Evolutionary conservation across 2,888 invertebrate species (phyloP).

Genomic region (Zele albiditarsus): DNA sequence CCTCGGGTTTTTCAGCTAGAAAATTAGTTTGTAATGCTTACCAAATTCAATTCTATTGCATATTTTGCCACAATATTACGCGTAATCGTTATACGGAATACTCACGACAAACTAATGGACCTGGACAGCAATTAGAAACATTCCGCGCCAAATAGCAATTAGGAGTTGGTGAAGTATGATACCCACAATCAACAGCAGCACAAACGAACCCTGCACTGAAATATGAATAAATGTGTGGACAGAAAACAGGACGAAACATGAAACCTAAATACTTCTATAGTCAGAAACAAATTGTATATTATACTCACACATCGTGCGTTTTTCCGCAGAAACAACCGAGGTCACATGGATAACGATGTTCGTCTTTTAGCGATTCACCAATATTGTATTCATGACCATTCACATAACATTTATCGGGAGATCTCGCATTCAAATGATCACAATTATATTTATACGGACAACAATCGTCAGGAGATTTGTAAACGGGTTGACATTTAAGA

Average conservation of each 20-base stretch:
- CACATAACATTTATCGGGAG: constrained; percentile 58
- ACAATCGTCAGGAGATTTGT: constrained; percentile 53
- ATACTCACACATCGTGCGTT: constrained; percentile 50
- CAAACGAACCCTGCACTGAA: constrained; percentile 57
- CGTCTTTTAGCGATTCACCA: constrained; percentile 54
- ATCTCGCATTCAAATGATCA: constrained; percentile 52
- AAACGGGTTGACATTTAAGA: constrained; percentile 58
- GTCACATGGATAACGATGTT: constrained; percentile 61
- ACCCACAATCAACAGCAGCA: constrained; percentile 56
- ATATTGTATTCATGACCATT: constrained; percentile 57
- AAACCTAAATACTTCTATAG: background rate
- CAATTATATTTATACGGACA: constrained; percentile 62
- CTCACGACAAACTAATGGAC: constrained; percentile 60
- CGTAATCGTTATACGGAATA: constrained; percentile 29
- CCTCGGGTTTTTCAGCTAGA: constrained; percentile 53
- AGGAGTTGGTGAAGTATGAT: background rate
- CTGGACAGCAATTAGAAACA: constrained; percentile 51
- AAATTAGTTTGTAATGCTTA: background rate
- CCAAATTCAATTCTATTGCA: background rate
- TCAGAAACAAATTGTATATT: constrained; percentile 21
- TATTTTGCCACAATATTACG: background rate
- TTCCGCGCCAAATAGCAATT: constrained; percentile 52
- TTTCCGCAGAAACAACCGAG: constrained; percentile 52
- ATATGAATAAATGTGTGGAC: constrained; percentile 10
- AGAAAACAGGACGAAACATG: background rate